Percentiles rank a stretch among this genome's conserved stretches.
phyloP scores from a whole-genome alignment of 35 echinoderm and acorn worm species.

The Ptychodera flava region DNA sequence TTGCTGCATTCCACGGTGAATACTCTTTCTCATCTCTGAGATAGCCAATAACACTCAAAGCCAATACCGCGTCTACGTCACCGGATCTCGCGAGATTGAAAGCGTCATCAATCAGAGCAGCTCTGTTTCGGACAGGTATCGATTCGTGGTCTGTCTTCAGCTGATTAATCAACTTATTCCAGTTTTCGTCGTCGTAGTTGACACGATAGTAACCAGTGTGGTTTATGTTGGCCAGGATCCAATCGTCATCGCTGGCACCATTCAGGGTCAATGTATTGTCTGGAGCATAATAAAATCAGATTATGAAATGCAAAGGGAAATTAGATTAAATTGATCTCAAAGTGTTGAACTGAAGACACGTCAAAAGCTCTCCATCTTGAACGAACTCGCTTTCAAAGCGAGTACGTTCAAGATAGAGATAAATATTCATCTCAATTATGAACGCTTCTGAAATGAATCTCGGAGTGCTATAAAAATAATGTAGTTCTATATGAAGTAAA shows the following conservation, averaged over 20 bases:
- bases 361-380: too few species aligned
- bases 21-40: slow-evolving; percentile 59
- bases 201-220: slow-evolving; percentile 46
- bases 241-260: slow-evolving; percentile 16
- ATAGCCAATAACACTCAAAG: slow-evolving; percentile 50
- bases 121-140: slow-evolving; percentile 45
- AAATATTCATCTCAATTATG: too few species aligned
- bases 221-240: slow-evolving; percentile 54
- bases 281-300: too few species aligned
- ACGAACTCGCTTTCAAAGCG: too few species aligned
- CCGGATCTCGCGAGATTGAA: slow-evolving; percentile 60
- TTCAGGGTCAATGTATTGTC: background rate
- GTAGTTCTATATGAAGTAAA: too few species aligned
- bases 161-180: slow-evolving; percentile 24
- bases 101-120: slow-evolving; percentile 58
- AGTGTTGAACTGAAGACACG: too few species aligned
- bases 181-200: slow-evolving; percentile 46
- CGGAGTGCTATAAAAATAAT: too few species aligned
- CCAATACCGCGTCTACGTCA: slow-evolving; percentile 30
- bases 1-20: slow-evolving; percentile 58
- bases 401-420: too few species aligned
- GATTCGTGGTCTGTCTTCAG: slow-evolving; percentile 36
- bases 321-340: too few species aligned
- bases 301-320: too few species aligned
- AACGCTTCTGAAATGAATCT: too few species aligned